Conservation (phyloP, 2,888 invertebrate genomes). For the Drosophila setosimentum region DNA sequence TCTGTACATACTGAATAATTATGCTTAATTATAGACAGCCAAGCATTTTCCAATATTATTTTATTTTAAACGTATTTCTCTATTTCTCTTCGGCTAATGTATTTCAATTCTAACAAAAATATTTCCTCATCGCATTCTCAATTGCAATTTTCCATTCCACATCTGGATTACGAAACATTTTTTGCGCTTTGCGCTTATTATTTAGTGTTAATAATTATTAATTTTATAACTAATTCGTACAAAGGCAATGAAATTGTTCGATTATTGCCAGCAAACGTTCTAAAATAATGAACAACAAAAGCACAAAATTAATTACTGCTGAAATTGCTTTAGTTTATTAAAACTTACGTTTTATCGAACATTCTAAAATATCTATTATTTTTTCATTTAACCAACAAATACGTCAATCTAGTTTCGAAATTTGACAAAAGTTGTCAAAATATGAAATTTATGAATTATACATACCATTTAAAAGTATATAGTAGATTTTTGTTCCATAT, state of each 20-base stretch:
- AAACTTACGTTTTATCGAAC: constrained; percentile 15
- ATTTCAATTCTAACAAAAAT: neutral
- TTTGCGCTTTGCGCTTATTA: constrained; percentile 41
- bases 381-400: neutral
- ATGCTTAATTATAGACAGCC: constrained; percentile 78
- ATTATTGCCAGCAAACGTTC: constrained; percentile 42
- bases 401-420: neutral
- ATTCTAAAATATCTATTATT: constrained; percentile 11
- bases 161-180: constrained; percentile 39
- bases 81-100: constrained; percentile 7
- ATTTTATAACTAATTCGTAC: constrained; percentile 35
- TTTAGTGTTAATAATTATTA: constrained; percentile 46
- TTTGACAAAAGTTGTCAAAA: neutral
- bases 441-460: neutral
- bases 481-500: neutral
- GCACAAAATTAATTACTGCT: constrained; percentile 28
- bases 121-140: constrained; percentile 25
- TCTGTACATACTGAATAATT: constrained; percentile 81
- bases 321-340: neutral
- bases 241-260: constrained; percentile 34
- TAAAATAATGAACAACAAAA: constrained; percentile 43
- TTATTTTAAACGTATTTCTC: constrained; percentile 42
- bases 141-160: constrained; percentile 43
- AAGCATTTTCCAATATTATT: constrained; percentile 77
- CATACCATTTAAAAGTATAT: neutral